phyloP scores from a whole-genome alignment of 2,113 vertebrate species.

The Amphiprion percula region DNA sequence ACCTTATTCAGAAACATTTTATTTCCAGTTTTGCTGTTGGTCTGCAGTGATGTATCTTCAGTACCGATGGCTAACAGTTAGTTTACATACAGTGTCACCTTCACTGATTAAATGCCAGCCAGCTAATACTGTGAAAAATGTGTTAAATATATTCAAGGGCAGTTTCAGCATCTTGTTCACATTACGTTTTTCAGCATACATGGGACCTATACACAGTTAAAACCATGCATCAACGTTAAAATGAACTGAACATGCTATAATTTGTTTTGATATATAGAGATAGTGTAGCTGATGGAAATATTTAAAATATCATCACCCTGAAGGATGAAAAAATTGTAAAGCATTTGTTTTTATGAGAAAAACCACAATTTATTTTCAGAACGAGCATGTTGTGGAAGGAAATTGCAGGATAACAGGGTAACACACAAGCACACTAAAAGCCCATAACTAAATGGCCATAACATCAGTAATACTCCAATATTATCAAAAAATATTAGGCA shows the following conservation, averaged over 20 bases:
- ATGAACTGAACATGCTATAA: not conserved
- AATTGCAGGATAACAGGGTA: constrained; percentile 49
- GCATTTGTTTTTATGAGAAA: constrained; percentile 22
- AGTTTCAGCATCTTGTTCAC: constrained; percentile 6
- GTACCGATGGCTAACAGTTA: not conserved
- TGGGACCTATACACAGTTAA: not conserved
- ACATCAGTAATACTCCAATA: constrained; percentile 26
- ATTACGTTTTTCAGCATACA: not conserved
- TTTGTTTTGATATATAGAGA: constrained; percentile 23
- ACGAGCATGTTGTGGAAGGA: not conserved
- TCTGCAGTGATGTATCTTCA: not conserved
- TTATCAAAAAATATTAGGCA: constrained; percentile 24
- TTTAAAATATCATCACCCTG: not conserved
- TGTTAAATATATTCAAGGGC: constrained; percentile 23
- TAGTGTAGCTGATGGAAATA: not conserved
- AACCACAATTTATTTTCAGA: constrained; percentile 30
- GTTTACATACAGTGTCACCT: not conserved
- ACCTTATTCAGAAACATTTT: not conserved
- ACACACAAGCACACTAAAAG: constrained; percentile 3
- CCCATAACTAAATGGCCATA: constrained; percentile 20
- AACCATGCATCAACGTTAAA: not conserved
- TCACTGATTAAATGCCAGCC: constrained; percentile 25
- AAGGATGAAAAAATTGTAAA: constrained; percentile 8
- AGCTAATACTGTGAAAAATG: constrained; percentile 21
- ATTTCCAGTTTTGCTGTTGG: not conserved